Base-by-base conservation (phyloP, 2,113 vertebrate species). In the Pelodiscus sinensis region DNA sequence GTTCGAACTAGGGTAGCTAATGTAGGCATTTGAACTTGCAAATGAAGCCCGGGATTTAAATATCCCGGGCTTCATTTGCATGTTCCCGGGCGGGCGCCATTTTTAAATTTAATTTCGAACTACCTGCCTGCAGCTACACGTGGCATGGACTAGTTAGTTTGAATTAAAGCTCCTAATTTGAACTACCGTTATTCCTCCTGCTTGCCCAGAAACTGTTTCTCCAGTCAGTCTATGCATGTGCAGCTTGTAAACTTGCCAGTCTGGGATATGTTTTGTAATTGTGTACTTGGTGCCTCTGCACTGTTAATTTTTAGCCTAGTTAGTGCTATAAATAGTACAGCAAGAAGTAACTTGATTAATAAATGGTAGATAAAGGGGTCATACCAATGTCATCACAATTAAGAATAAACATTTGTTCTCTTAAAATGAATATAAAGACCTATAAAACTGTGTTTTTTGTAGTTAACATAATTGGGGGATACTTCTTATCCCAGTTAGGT, bases 231-330 rank as follows among this genome's bases (percentile, higher is more conserved):
- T 0, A 0, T 51, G 90, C 90, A 80, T 1, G 15, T 96, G 90
- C 86, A 56, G 65, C 82, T 71, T 91, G 65, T 5, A 8, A 82
- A 50, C 51, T 85, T 84, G 88, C 84, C 91, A 89, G 2, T 80
- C 94, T 55, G 86, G 83, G 82, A 79, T 44, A 60, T 88, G 31
- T 78, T 93, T 29, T 92, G 79, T 92, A 92, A 95, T 96, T 94
- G 83, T 58, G 90, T 93, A n/a, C 87, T 91, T 81, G 14, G 35
- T 87, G 92, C 81, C 93, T 83, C 81, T 90, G 86, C 60, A 22
- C 80, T 91, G 60, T 91, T 94, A 92, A 92, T 95, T 95, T 84
- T 92, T 93, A 81, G 86, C 73, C 85, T 65, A 51, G 87, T 92
- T 94, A 93, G 84, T 27, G 22, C 44, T 77, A 77, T 75, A 57